Conservation (phyloP, 2,113 vertebrate species). For the Carassius auratus region DNA sequence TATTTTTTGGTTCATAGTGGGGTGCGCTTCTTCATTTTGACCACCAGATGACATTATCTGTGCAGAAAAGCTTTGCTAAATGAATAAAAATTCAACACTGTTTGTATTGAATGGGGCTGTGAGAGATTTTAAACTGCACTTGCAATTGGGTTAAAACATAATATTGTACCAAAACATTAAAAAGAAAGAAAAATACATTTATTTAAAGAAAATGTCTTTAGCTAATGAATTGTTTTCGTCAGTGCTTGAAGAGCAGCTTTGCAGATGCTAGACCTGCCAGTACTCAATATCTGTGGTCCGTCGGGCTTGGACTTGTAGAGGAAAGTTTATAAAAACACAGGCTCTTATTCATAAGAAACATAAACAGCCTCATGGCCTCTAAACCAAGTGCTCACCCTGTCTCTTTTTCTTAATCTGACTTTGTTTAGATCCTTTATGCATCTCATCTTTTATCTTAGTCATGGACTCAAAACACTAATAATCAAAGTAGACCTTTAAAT, state of each 20-base stretch:
- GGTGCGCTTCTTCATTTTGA: not conserved
- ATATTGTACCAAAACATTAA: not conserved
- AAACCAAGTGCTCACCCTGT: not conserved
- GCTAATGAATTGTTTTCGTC: not conserved
- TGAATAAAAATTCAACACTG: not conserved
- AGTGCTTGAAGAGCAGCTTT: not conserved
- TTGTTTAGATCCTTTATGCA: not conserved
- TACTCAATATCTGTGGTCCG: not conserved
- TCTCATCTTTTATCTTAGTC: not conserved
- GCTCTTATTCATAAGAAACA: not conserved
- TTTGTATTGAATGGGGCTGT: not conserved
- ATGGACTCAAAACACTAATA: not conserved
- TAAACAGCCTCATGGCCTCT: not conserved
- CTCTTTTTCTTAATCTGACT: not conserved
- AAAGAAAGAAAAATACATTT: not conserved
- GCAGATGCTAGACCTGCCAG: not conserved
- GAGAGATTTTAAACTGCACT: not conserved
- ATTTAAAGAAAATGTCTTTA: not conserved
- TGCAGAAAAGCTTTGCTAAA: not conserved
- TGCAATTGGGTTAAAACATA: not conserved
- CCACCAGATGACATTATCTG: not conserved
- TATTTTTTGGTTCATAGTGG: not conserved
- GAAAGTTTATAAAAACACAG: constrained; percentile 17
- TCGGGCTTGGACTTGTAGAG: not conserved
- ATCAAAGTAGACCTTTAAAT: not conserved